These are phyloP conservation scores for Crocodylus rhombifer DNA, from an alignment of 2,797 vertebrate genomes.

Conservation along the genomic window DNA sequence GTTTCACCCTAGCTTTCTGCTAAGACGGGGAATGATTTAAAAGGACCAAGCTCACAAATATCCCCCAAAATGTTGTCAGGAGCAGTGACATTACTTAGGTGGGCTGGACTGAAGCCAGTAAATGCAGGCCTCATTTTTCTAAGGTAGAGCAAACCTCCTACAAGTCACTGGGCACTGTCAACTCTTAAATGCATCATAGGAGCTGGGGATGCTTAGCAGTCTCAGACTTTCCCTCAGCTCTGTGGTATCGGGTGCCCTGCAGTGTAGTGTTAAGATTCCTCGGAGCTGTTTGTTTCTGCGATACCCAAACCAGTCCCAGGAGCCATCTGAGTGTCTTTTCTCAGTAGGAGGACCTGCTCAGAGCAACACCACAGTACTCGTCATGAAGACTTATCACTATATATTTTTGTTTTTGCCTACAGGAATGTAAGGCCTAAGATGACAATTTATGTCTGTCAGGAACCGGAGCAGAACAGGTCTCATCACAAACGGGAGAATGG, in stretches of 20 bases:
- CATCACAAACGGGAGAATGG: constrained; percentile 82
- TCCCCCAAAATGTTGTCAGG: background rate
- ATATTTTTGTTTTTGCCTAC: constrained; percentile 34
- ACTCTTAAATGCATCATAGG: background rate
- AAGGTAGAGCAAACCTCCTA: background rate
- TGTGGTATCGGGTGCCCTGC: background rate
- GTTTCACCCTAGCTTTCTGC: background rate
- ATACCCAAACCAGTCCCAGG: background rate
- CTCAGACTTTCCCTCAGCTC: background rate
- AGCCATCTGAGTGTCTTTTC: background rate
- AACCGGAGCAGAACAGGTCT: constrained; percentile 84
- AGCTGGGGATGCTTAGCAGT: background rate
- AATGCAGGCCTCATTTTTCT: background rate
- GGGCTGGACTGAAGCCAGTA: constrained; percentile 8
- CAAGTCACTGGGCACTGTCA: background rate
- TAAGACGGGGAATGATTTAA: background rate
- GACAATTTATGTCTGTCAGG: constrained; percentile 94
- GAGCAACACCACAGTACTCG: background rate
- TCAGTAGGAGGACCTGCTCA: background rate
- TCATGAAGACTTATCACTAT: background rate
- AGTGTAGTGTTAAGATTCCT: background rate
- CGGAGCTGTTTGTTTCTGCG: background rate
- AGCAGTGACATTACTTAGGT: background rate
- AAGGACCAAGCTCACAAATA: background rate
- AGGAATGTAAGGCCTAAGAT: constrained; percentile 92